Base-by-base conservation (phyloP, 2,888 invertebrate genomes). In the Drosophila neonasuta region DNA sequence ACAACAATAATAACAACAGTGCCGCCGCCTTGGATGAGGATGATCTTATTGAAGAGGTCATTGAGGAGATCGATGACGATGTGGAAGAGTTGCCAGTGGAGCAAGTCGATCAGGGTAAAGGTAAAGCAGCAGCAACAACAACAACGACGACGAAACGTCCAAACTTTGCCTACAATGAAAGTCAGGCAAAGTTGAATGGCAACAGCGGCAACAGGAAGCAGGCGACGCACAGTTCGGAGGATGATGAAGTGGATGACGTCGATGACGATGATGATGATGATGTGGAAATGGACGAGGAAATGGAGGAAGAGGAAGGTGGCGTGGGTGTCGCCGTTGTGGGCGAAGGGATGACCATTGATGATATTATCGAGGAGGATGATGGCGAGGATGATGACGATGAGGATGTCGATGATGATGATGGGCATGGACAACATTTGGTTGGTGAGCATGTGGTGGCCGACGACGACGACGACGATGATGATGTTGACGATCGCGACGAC, bases 281-380 rank as follows among this genome's bases (percentile, higher is more conserved):
- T 9, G 75, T 71, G 39, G 78, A 74, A 55, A 76, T 60, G 29
- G 32, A 15, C 2, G 58, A 61, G 0, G 63, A 63, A 2, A 56
- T 52, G 7, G 64, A 17, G 30, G 83, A 74, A 9, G 79, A 74
- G 30, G 68, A 66, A 30, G 72, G 52, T 56, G 80, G 73, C 9
- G 77, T 68, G 30, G 74, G 73, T 48, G 79, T 59, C 7, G 15
- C 17, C 34, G 24, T 24, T 1, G 64, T 54, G n/a, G 60, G 50
- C 11, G 72, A 74, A 32, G 24, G 61, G 5, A 66, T 80, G 63
- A 71, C 58, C 45, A 80, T 80, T 50, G 80, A 84, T 52, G 80
- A 80, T 67, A 80, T 80, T 66, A 80, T 84, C 52, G 84, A 79
- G 10, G 79, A 77, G 44, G 69, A 71, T 46, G 73, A 70, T 68